Conservation (phyloP, 1,140 invertebrate species). For the Venturia canescens region DNA sequence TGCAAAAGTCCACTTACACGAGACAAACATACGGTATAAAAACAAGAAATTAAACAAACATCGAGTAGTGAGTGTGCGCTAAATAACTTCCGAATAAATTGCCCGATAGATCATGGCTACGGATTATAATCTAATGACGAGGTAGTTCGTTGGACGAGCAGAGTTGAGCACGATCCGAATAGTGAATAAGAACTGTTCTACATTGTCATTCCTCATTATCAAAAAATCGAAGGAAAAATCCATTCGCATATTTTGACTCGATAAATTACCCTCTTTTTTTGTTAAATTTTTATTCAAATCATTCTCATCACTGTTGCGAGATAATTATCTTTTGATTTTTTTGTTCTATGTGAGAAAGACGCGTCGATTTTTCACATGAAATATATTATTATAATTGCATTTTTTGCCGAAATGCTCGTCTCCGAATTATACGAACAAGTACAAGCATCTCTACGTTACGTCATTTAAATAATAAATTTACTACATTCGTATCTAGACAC, state of each 20-base stretch:
- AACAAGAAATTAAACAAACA: background rate
- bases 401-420: background rate
- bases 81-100: slow-evolving; percentile 2
- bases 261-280: background rate
- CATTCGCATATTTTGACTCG: background rate
- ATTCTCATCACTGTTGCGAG: background rate
- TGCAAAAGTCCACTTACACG: slow-evolving; percentile 3
- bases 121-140: background rate
- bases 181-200: background rate
- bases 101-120: background rate
- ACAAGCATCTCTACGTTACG: slow-evolving; percentile 7
- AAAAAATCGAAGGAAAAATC: background rate
- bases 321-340: background rate
- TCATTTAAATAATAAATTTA: background rate
- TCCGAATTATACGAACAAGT: slow-evolving; percentile 11
- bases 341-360: background rate
- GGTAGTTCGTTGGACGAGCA: slow-evolving; percentile 5
- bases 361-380: background rate
- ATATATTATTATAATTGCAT: background rate
- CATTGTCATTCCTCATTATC: background rate
- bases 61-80: background rate
- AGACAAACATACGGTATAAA: background rate
- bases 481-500: background rate
- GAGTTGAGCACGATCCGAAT: background rate
- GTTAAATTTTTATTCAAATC: no score